phyloP scores from a whole-genome alignment of 2,888 invertebrate species.

The Lochmaea crataegi region DNA sequence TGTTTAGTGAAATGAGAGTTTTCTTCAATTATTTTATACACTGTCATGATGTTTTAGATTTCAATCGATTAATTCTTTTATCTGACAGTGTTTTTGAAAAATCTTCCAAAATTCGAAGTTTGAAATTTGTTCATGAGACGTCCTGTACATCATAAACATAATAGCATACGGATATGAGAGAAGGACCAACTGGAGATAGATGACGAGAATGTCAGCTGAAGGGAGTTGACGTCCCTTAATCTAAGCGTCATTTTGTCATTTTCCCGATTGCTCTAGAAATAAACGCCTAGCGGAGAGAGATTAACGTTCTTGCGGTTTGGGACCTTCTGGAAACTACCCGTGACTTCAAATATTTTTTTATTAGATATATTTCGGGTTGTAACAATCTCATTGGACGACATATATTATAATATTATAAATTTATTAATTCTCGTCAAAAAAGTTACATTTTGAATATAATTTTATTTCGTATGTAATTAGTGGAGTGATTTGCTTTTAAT shows the following conservation, averaged over 20 bases:
- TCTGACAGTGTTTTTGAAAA: too few relatives aligned
- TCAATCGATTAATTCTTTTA: too few relatives aligned
- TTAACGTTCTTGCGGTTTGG: constrained; percentile 22
- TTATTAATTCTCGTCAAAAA: too few relatives aligned
- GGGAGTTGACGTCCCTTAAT: constrained; percentile 57
- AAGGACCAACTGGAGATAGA: constrained; percentile 32
- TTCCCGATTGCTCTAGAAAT: constrained; percentile 51
- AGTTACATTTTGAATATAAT: background rate
- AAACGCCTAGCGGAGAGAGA: constrained; percentile 28
- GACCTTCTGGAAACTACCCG: background rate
- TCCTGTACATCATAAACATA: constrained; percentile 4
- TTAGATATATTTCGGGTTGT: too few relatives aligned
- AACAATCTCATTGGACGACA: too few relatives aligned
- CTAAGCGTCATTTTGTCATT: constrained; percentile 51
- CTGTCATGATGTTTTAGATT: too few relatives aligned
- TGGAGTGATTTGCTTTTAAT: background rate
- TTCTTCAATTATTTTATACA: too few relatives aligned
- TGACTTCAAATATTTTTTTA: background rate
- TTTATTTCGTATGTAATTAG: background rate
- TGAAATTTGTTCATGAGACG: background rate
- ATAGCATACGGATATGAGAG: constrained; percentile 10
- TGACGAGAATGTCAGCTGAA: constrained; percentile 51
- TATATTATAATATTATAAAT: too few relatives aligned
- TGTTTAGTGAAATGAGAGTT: too few relatives aligned
- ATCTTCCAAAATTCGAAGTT: background rate